Base-by-base conservation (phyloP, 2,797 vertebrate genomes). In the Falco berigora region DNA sequence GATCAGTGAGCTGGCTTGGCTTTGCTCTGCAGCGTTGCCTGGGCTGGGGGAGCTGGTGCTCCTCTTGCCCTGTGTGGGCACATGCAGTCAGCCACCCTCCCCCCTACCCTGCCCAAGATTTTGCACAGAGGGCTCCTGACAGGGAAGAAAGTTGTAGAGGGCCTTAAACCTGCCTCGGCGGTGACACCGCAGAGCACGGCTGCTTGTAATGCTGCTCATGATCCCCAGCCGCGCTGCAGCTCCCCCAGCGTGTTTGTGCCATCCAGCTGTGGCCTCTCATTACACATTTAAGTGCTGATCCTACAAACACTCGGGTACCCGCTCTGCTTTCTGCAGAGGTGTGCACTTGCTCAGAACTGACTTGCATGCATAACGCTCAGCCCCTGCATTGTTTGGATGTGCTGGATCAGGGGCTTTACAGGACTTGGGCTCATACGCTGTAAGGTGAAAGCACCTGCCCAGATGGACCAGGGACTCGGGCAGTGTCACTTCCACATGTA, bases 391-490 rank as follows among this genome's bases (percentile, higher is more conserved):
- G 32, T 12, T 6, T 8, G 14, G 9, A 11, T 55, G 10, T 19
- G 61, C 3, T 1, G 47, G 40, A 24, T 24, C 40, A 17, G 56
- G 9, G 4, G 18, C 30, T 30, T 25, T 12, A 12, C 12, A 13
- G 17, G 56, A 38, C 19, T 15, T 1, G 1, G 66, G 49, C 30
- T 67, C 47, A 12, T 2, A 5, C 24, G 19, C 59, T 2, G 0
- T n/a, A 10, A 44, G 34, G 14, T 30, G 44, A 0, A 3, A 30
- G 18, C 1, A 1, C 38, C 6, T 1, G 1, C 67, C 30, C 1
- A 2, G 59, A 3, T 10, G 61, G 61, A 40, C 20, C 47, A 21
- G 34, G 34, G 62, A 47, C 40, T 11, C 30, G 1, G 4, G 38
- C 67, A 8, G 28, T n/a, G 22, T 46, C 73, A 64, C 52, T 21